These are phyloP conservation scores for Stylophora pistillata DNA, from an alignment of 64 coral and sea anemone species.

Conservation along the genomic window DNA sequence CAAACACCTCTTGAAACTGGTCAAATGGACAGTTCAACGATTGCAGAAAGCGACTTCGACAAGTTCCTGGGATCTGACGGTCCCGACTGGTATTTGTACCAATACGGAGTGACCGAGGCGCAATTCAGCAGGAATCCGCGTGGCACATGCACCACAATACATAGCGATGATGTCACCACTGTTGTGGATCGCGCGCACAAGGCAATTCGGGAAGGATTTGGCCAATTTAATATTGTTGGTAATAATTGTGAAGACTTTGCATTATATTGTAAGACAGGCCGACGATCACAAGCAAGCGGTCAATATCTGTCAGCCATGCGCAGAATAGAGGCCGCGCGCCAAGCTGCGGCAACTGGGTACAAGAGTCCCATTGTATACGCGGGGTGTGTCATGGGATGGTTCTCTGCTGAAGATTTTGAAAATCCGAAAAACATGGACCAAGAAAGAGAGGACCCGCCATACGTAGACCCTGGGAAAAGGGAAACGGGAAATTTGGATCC, in stretches of 20 bases:
- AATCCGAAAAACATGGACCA: neutral
- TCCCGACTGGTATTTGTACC: slow-evolving; percentile 11
- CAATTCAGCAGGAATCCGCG: slow-evolving; percentile 30
- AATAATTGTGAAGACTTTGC: slow-evolving; percentile 78
- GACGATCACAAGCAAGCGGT: slow-evolving; percentile 44
- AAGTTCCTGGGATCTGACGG: slow-evolving; percentile 36
- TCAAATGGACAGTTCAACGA: slow-evolving; percentile 22
- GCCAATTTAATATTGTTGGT: slow-evolving; percentile 69
- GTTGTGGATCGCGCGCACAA: slow-evolving; percentile 42
- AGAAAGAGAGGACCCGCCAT: neutral
- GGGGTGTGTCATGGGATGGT: slow-evolving; percentile 54
- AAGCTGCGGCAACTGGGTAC: slow-evolving; percentile 51
- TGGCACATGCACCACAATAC: slow-evolving; percentile 41
- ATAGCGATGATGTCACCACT: slow-evolving; percentile 22
- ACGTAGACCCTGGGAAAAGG: neutral
- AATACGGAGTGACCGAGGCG: slow-evolving; percentile 55
- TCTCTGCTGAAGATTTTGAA: slow-evolving; percentile 43
- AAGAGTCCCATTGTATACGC: slow-evolving; percentile 56
- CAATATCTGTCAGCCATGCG: slow-evolving; percentile 46
- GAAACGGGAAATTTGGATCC: no score
- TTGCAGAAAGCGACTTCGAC: slow-evolving; percentile 52
- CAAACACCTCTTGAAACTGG: slow-evolving; percentile 68
- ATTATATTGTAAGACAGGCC: slow-evolving; percentile 64
- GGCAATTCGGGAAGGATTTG: slow-evolving; percentile 53
- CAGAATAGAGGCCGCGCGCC: slow-evolving; percentile 45